These are phyloP conservation scores for Melitaea athalia DNA, from an alignment of 2,888 invertebrate species.

Conservation along the genomic window DNA sequence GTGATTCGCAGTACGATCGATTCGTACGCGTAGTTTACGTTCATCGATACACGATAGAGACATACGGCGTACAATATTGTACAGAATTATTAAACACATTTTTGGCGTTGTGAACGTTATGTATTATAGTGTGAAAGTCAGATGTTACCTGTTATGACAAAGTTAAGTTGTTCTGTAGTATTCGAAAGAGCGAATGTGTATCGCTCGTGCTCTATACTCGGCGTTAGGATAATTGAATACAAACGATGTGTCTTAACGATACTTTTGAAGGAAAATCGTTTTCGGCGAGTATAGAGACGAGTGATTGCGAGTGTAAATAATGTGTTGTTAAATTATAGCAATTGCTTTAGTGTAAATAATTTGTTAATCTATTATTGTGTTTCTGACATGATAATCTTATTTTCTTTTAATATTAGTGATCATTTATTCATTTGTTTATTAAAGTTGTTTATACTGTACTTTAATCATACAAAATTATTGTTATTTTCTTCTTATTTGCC, in stretches of 20 bases:
- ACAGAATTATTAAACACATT: constrained; percentile 70
- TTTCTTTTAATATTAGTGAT: constrained; percentile 41
- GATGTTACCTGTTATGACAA: constrained; percentile 83
- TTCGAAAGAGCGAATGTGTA: constrained; percentile 37
- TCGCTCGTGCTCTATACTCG: constrained; percentile 22
- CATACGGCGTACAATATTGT: constrained; percentile 82
- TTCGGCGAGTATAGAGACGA: constrained; percentile 42
- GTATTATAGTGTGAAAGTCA: constrained; percentile 81
- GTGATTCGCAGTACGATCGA: constrained; percentile 63
- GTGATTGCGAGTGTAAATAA: constrained; percentile 71
- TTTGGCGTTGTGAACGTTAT: constrained; percentile 81
- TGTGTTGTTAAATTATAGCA: constrained; percentile 79
- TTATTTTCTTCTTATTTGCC: constrained; percentile 35
- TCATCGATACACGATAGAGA: constrained; percentile 70
- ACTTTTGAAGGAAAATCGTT: neutral
- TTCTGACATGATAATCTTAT: constrained; percentile 63
- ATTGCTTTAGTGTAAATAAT: constrained; percentile 80
- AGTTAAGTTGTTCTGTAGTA: constrained; percentile 78
- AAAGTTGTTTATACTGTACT: constrained; percentile 44
- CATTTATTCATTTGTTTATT: constrained; percentile 57
- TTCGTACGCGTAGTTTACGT: constrained; percentile 65
- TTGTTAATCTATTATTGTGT: constrained; percentile 72
- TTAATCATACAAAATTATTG: constrained; percentile 30
- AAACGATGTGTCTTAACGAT: neutral
- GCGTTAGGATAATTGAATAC: neutral